Evolutionary conservation across 2,888 invertebrate species (phyloP).

Genomic region (Cheilosia grossa): DNA sequence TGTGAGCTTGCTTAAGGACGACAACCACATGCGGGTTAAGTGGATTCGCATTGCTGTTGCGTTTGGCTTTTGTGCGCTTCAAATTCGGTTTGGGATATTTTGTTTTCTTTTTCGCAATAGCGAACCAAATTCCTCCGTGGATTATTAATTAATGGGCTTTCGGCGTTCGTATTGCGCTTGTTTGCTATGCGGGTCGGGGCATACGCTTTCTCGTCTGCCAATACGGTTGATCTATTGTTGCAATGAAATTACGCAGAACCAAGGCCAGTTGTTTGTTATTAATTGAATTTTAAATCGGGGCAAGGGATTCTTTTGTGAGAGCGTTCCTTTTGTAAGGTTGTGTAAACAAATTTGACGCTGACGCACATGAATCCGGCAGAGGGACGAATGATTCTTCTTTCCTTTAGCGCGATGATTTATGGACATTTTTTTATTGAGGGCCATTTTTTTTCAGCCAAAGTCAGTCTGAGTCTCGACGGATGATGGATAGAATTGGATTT

Average conservation of each 20-base stretch:
- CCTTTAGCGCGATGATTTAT: no score
- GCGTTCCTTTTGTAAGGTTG: slow-evolving; percentile 28
- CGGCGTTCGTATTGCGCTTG: slow-evolving; percentile 15
- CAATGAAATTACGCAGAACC: slow-evolving; percentile 64
- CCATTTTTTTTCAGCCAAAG: no score
- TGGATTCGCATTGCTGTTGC: slow-evolving; percentile 58
- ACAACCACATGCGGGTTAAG: slow-evolving; percentile 50
- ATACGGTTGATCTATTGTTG: slow-evolving; percentile 63
- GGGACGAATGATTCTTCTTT: not conserved
- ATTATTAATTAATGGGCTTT: slow-evolving; percentile 70
- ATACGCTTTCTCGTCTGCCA: slow-evolving; percentile 26
- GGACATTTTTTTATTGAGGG: no score
- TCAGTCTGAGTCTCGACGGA: no score
- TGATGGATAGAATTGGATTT: no score
- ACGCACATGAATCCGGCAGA: not conserved
- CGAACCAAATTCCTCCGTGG: slow-evolving; percentile 43
- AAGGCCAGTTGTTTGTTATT: slow-evolving; percentile 54
- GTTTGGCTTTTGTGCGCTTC: slow-evolving; percentile 33
- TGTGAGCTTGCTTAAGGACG: slow-evolving; percentile 48
- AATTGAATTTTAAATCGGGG: slow-evolving; percentile 67
- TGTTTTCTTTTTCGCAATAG: slow-evolving; percentile 15
- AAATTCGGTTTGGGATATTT: slow-evolving; percentile 24
- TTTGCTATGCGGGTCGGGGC: not conserved
- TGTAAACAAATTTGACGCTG: slow-evolving; percentile 19
- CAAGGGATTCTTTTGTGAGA: slow-evolving; percentile 42